A percentile compares a stretch with the other conserved stretches of the same genome.
Evolutionary conservation across 2,888 invertebrate species (phyloP).

Genomic region (Tetanocera ferruginea): DNA sequence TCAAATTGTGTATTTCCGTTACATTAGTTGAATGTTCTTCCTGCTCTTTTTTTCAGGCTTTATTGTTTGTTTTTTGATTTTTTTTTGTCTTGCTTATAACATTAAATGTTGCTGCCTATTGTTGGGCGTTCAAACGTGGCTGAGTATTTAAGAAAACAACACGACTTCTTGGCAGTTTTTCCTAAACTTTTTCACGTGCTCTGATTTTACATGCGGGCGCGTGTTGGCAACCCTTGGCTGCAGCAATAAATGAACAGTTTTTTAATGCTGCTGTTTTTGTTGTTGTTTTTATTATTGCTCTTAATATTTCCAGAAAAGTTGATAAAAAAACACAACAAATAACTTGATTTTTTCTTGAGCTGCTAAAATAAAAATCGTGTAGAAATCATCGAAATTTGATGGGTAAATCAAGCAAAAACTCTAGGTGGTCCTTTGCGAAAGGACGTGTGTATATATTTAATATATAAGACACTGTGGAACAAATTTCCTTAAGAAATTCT

Average conservation of each 20-base stretch:
- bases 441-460: no score
- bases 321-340: no score
- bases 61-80: background rate
- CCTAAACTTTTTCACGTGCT: background rate
- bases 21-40: slow-evolving; percentile 7
- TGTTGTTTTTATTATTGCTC: no score
- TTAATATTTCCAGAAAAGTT: no score
- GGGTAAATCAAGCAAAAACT: no score
- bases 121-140: slow-evolving; percentile 33
- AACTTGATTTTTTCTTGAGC: no score
- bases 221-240: slow-evolving; percentile 17
- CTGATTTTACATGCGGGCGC: background rate
- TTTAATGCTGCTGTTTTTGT: background rate
- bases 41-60: background rate
- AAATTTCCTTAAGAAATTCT: no score
- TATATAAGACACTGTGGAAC: no score
- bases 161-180: slow-evolving; percentile 25
- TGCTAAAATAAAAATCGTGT: no score
- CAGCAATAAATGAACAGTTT: slow-evolving; percentile 5
- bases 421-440: no score
- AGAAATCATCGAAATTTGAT: no score
- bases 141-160: slow-evolving; percentile 16
- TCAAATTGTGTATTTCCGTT: slow-evolving; percentile 30
- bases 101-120: slow-evolving; percentile 31
- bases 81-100: background rate